These are phyloP conservation scores for Archaeoteleia sp. DNA, from an alignment of 2,888 invertebrate genomes.

Conservation along the genomic window DNA sequence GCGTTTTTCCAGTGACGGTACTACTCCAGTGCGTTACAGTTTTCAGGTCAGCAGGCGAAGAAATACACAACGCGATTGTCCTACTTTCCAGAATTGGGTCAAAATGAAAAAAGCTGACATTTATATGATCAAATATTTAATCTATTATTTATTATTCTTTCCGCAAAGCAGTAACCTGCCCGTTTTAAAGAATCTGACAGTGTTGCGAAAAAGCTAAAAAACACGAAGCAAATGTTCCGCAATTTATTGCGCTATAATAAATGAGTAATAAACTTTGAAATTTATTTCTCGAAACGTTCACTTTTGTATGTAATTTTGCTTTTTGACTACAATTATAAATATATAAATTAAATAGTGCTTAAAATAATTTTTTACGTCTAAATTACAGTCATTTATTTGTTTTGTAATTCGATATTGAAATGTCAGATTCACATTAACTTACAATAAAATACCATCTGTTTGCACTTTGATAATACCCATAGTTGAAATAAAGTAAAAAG, in stretches of 20 bases:
- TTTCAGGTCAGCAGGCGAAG: constrained; percentile 34
- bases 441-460: too few species aligned
- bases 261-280: constrained; percentile 24
- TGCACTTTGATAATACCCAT: background rate
- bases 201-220: constrained; percentile 29
- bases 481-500: background rate
- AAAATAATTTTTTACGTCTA: constrained; percentile 12
- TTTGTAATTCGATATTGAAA: too few species aligned
- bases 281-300: constrained; percentile 26
- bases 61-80: constrained; percentile 33
- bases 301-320: constrained; percentile 13
- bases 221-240: constrained; percentile 6
- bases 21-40: too few species aligned
- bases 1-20: too few species aligned
- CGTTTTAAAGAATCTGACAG: constrained; percentile 14
- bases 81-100: constrained; percentile 43
- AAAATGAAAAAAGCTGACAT: constrained; percentile 34
- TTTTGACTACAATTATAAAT: too few species aligned
- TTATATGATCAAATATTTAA: constrained; percentile 40
- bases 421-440: too few species aligned
- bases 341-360: too few species aligned
- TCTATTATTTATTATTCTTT: constrained; percentile 38
- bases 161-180: constrained; percentile 23
- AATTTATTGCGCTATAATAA: constrained; percentile 28
- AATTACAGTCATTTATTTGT: too few species aligned